Conservation (phyloP, 2,113 vertebrate genomes). For the Dolichallabes microphthalmus region DNA sequence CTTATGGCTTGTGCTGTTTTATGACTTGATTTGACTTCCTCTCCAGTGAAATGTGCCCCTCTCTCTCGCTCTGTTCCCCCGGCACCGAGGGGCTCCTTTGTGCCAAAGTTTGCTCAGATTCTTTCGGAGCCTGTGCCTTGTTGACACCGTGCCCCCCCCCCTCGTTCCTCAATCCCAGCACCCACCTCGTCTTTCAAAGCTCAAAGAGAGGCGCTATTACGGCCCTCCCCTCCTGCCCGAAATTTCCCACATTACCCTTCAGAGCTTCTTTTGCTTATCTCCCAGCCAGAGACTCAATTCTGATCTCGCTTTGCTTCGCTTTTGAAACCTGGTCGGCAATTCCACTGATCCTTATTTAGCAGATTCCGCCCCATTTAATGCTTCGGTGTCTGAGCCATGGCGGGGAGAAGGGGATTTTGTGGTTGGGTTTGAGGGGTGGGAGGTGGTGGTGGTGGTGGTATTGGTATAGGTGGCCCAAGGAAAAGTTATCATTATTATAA, state of each 20-base stretch:
- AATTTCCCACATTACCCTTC: conserved; percentile 42
- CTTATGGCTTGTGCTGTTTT: conserved; percentile 62
- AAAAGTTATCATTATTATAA: too few relatives aligned
- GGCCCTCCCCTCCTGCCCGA: conserved; percentile 12
- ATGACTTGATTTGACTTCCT: conserved; percentile 66
- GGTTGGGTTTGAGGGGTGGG: neutral
- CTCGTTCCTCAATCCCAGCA: conserved; percentile 47
- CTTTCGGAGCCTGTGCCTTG: conserved; percentile 62
- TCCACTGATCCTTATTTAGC: conserved; percentile 58
- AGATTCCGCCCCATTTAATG: conserved; percentile 64
- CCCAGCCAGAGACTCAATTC: conserved; percentile 39
- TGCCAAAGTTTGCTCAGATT: conserved; percentile 68
- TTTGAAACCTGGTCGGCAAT: conserved; percentile 55
- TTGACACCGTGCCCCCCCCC: conserved; percentile 62
- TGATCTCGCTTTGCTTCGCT: conserved; percentile 47
- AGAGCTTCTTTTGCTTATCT: conserved; percentile 20
- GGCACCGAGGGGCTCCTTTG: conserved; percentile 64
- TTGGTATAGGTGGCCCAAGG: neutral
- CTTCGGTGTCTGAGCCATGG: conserved; percentile 61
- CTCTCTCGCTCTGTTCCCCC: conserved; percentile 38
- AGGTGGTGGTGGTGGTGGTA: neutral
- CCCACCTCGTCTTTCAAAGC: conserved; percentile 36
- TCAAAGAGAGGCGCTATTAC: conserved; percentile 28
- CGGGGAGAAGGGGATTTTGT: conserved; percentile 22
- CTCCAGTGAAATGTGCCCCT: conserved; percentile 56